These are phyloP conservation scores for Hypothenemus hampei DNA, from an alignment of 1,140 invertebrate species.

Conservation along the genomic window DNA sequence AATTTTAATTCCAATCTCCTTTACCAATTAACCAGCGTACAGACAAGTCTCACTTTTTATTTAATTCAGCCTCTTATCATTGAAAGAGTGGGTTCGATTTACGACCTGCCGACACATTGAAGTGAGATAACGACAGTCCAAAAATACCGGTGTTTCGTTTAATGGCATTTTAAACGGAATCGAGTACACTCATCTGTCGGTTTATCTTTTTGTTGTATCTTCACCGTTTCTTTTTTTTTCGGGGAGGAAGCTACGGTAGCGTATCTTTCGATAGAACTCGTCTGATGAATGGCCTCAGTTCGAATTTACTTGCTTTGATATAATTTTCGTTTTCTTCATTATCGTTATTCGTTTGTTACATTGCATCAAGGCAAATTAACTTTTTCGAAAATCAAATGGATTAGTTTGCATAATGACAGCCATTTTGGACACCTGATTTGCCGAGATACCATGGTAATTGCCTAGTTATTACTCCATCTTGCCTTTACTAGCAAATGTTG, in stretches of 20 bases:
- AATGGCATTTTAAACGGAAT: slow-evolving; percentile 27
- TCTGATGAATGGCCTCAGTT: slow-evolving; percentile 22
- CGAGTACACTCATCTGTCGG: slow-evolving; percentile 23
- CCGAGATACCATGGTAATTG: slow-evolving; percentile 6
- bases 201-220: slow-evolving; percentile 22
- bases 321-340: background rate
- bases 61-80: slow-evolving; percentile 24
- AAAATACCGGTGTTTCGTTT: slow-evolving; percentile 27
- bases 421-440: slow-evolving; percentile 18
- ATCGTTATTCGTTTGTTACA: too few species aligned
- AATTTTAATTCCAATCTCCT: slow-evolving; percentile 23
- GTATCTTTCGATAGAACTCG: slow-evolving; percentile 21
- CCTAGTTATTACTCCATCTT: slow-evolving; percentile 3
- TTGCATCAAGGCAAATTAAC: too few species aligned
- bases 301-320: slow-evolving; percentile 5
- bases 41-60: slow-evolving; percentile 27
- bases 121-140: slow-evolving; percentile 26
- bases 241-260: slow-evolving; percentile 25
- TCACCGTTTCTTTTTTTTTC: too few species aligned
- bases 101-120: slow-evolving; percentile 25
- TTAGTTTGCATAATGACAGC: slow-evolving; percentile 19
- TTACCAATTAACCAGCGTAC: slow-evolving; percentile 25
- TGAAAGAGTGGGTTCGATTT: slow-evolving; percentile 26
- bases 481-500: slow-evolving; percentile 9
- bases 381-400: too few species aligned